Percentiles rank a stretch among this genome's conserved stretches.
These are phyloP conservation scores for Vanessa tameamea DNA, from an alignment of 1,140 invertebrate genomes.

Conservation along the genomic window DNA sequence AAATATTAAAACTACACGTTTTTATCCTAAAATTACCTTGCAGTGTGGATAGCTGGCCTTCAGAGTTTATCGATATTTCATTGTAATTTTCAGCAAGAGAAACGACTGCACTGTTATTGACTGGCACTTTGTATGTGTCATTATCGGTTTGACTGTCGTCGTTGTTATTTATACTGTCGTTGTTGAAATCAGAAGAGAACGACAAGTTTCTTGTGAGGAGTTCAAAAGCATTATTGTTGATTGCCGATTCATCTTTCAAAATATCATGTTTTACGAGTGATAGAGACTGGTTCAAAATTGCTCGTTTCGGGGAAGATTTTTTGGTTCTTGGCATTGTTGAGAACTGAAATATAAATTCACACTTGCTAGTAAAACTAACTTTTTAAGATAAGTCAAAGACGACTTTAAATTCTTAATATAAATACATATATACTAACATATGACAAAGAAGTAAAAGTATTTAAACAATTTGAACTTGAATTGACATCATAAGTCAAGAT, in stretches of 20 bases:
- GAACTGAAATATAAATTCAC: slow-evolving; percentile 68
- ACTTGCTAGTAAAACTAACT: too few species aligned
- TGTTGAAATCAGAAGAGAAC: slow-evolving; percentile 77
- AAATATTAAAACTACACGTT: neutral
- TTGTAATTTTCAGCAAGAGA: slow-evolving; percentile 73
- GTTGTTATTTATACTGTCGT: slow-evolving; percentile 71
- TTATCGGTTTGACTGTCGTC: slow-evolving; percentile 56
- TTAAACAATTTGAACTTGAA: too few species aligned
- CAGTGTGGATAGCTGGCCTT: slow-evolving; percentile 71
- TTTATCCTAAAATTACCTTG: slow-evolving; percentile 58
- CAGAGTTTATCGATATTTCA: slow-evolving; percentile 76
- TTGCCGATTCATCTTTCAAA: slow-evolving; percentile 52
- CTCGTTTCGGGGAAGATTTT: slow-evolving; percentile 70
- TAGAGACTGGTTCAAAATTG: slow-evolving; percentile 63
- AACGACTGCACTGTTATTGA: slow-evolving; percentile 75
- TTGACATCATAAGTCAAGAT: too few species aligned
- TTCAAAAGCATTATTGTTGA: slow-evolving; percentile 73
- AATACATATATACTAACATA: too few species aligned
- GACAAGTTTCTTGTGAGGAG: slow-evolving; percentile 75
- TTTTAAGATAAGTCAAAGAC: neutral
- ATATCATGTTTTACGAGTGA: slow-evolving; percentile 74
- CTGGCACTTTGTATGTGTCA: slow-evolving; percentile 81
- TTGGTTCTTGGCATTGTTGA: slow-evolving; percentile 83
- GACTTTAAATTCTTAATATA: too few species aligned
- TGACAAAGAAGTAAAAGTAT: too few species aligned